Evolutionary conservation across 23 tunicate species (phyloP).

Genomic region (Diplosoma virens): DNA sequence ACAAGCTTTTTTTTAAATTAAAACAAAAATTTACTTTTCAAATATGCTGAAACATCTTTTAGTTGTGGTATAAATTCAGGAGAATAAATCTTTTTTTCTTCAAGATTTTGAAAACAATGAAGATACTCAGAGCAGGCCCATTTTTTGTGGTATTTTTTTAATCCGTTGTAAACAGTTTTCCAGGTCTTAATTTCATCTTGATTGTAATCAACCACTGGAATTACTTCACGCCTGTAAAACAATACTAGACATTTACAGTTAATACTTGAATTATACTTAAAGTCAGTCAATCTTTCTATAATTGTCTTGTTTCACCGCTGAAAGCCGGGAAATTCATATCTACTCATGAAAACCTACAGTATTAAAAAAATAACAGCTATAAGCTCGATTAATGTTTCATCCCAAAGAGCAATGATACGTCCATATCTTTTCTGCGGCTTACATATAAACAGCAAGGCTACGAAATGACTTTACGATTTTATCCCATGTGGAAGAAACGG

Average conservation of each 20-base stretch:
- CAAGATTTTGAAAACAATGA: constrained; percentile 35
- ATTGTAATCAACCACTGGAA: constrained; percentile 70
- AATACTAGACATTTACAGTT: not conserved
- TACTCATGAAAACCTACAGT: no score
- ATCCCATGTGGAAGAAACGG: no score
- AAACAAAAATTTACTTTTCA: constrained; percentile 26
- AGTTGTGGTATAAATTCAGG: constrained; percentile 71
- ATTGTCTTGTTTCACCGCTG: no score
- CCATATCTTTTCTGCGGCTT: no score
- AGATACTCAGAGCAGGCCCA: constrained; percentile 69
- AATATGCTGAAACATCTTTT: constrained; percentile 50
- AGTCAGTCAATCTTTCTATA: not conserved
- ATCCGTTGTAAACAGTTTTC: constrained; percentile 54
- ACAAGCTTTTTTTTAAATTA: no score
- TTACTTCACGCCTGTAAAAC: constrained; percentile 34
- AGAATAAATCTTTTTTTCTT: constrained; percentile 38
- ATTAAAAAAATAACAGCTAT: no score
- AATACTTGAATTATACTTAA: not conserved
- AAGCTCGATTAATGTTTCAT: no score
- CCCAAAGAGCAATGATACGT: no score
- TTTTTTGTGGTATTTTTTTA: constrained; percentile 28
- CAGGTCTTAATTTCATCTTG: constrained; percentile 68
- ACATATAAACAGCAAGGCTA: no score
- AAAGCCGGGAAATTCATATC: no score
- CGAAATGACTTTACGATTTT: no score